Conservation (phyloP, 2,888 invertebrate species). For the Endomychus coccineus region DNA sequence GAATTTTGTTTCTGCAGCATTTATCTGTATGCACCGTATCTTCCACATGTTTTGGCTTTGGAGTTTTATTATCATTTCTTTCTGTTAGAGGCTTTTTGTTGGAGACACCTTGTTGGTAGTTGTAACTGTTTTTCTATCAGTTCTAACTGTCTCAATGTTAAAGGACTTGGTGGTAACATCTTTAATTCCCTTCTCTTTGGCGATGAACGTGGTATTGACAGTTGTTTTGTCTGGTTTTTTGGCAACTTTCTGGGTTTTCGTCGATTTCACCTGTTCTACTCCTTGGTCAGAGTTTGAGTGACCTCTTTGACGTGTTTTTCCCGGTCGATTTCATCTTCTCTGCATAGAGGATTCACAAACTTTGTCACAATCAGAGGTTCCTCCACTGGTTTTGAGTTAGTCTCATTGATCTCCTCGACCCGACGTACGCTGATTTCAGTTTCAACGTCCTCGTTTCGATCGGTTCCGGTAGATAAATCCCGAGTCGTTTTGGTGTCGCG, state of each 20-base stretch:
- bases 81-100: conserved; percentile 4
- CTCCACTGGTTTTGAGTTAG: conserved; percentile 28
- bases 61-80: conserved; percentile 5
- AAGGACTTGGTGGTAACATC: no score
- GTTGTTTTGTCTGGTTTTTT: conserved; percentile 2
- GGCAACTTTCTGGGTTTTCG: conserved; percentile 4
- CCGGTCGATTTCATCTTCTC: conserved; percentile 32
- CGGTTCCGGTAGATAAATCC: conserved; percentile 11
- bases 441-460: no score
- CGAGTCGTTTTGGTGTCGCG: no score
- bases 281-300: conserved; percentile 24
- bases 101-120: background rate
- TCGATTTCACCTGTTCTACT: conserved; percentile 15
- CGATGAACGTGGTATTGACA: conserved; percentile 4
- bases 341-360: conserved; percentile 30
- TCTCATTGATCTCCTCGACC: background rate
- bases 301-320: conserved; percentile 20
- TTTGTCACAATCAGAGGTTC: conserved; percentile 36
- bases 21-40: conserved; percentile 14
- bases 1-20: conserved; percentile 11
- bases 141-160: no score
- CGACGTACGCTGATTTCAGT: no score
- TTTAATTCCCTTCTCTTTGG: conserved; percentile 6
- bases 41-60: background rate
- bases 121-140: background rate